phyloP scores from a whole-genome alignment of 2,113 vertebrate genomes.

The Coryphaenoides rupestris region DNA sequence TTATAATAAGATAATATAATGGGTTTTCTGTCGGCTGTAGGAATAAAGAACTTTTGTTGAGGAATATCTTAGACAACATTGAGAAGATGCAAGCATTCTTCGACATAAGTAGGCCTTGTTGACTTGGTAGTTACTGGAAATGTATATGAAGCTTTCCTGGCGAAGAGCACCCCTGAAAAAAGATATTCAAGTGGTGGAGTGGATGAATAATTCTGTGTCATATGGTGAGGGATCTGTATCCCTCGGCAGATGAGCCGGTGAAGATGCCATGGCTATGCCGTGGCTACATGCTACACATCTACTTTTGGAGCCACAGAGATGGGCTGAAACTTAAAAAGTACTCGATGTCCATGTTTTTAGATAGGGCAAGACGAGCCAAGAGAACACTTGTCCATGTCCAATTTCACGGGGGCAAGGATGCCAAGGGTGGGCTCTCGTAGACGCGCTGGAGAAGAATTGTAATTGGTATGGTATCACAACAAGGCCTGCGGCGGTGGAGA shows the following conservation, averaged over 20 bases:
- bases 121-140: no score
- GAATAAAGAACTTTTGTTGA: no score
- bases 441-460: slow-evolving; percentile 39
- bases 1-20: no score
- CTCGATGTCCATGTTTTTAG: slow-evolving; percentile 7
- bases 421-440: slow-evolving; percentile 36
- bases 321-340: slow-evolving; percentile 3
- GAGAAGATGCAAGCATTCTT: no score
- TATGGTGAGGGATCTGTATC: slow-evolving; percentile 18
- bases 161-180: no score
- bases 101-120: no score
- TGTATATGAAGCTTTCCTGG: no score
- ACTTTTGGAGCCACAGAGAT: background rate
- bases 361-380: slow-evolving; percentile 22
- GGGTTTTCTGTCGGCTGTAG: no score
- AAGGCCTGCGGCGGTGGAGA: slow-evolving; percentile 7
- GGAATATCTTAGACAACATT: no score
- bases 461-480: slow-evolving; percentile 32
- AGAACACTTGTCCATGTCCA: slow-evolving; percentile 32
- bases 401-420: slow-evolving; percentile 33
- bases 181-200: no score
- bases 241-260: slow-evolving; percentile 12
- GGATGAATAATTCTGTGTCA: background rate
- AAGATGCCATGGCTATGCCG: no score
- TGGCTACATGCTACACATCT: slow-evolving; percentile 1